phyloP scores from a whole-genome alignment of 2,113 vertebrate species.

The Anhinga anhinga region DNA sequence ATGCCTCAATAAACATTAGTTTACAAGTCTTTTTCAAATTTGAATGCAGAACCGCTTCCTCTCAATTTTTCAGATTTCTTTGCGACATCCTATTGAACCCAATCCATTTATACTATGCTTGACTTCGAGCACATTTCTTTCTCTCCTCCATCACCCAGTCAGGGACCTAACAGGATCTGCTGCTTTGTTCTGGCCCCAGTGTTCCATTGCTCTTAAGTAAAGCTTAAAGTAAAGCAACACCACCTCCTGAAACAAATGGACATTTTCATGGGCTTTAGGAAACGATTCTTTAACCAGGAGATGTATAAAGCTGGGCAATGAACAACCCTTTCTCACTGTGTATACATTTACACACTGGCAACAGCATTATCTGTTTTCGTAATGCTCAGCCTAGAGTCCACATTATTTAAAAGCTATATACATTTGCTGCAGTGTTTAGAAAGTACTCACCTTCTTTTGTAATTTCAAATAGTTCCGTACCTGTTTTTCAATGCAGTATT shows the following conservation, averaged over 20 bases:
- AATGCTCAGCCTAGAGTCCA: not conserved
- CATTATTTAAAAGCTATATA: not conserved
- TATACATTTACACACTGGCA: not conserved
- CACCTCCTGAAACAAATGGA: not conserved
- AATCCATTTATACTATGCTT: not conserved
- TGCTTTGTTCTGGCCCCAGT: not conserved
- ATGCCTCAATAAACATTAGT: not conserved
- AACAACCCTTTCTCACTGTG: not conserved
- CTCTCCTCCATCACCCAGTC: not conserved
- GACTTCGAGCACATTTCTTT: not conserved
- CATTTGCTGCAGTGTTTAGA: not conserved
- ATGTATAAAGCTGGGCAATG: not conserved
- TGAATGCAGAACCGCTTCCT: not conserved
- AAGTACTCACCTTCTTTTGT: not conserved
- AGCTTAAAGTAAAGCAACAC: not conserved
- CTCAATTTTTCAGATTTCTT: not conserved
- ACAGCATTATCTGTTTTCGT: not conserved
- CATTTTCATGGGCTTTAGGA: not conserved
- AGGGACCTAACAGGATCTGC: not conserved
- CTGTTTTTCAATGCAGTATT: not conserved
- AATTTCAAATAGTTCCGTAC: not conserved
- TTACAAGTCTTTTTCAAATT: not conserved
- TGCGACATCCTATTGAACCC: not conserved
- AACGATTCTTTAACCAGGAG: not conserved
- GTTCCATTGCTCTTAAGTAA: not conserved